These are phyloP conservation scores for Aldrovandia affinis DNA, from an alignment of 2,797 vertebrate genomes.

Conservation along the genomic window DNA sequence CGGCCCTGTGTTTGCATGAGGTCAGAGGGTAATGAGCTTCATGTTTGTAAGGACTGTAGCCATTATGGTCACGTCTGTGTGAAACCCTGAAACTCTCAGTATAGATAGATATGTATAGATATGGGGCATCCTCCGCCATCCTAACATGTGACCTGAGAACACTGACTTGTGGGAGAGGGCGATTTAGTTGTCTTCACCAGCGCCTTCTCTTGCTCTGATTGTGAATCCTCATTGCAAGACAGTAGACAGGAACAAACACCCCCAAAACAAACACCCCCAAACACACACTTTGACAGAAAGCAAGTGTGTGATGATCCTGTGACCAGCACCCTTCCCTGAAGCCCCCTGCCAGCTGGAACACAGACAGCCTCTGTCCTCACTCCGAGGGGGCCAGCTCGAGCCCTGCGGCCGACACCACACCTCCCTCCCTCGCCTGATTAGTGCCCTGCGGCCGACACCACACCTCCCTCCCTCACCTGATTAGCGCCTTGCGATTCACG, in stretches of 20 bases:
- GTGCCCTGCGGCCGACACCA: not conserved
- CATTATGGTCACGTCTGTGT: no score
- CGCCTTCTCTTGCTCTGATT: not conserved
- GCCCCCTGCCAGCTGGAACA: not conserved
- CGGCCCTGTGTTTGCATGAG: no score
- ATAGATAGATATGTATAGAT: no score
- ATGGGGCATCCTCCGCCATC: no score
- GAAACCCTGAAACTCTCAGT: no score
- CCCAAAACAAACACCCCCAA: not conserved
- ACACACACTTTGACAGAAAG: not conserved
- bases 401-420: not conserved
- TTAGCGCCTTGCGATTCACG: not conserved
- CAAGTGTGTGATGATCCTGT: not conserved
- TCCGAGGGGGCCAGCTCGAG: not conserved
- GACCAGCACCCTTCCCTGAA: not conserved
- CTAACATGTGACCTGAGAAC: not conserved
- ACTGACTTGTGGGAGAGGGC: not conserved
- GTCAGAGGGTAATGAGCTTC: no score
- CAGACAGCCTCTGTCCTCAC: not conserved
- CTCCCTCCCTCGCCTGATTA: not conserved
- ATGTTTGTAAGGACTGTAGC: no score
- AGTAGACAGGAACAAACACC: not conserved
- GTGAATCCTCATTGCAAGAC: not conserved
- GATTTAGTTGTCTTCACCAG: not conserved
- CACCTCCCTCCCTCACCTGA: not conserved